These are phyloP conservation scores for Drosophila recens DNA, from an alignment of 2,888 invertebrate species.

Conservation along the genomic window DNA sequence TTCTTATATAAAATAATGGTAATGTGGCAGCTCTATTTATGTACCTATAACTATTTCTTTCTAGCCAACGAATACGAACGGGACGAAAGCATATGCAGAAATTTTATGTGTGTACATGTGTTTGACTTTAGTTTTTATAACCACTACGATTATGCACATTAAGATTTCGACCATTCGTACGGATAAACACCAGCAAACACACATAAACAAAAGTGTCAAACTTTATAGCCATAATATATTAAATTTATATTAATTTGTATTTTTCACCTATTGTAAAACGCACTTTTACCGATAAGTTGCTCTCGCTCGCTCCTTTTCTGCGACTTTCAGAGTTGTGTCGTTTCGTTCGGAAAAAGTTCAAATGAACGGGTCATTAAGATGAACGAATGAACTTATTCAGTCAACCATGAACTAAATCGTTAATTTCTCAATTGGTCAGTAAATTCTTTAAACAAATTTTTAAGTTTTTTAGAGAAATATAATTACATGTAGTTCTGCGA, in stretches of 20 bases:
- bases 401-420: too few relatives aligned
- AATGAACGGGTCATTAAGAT: too few relatives aligned
- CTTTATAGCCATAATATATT: background rate
- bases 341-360: too few relatives aligned
- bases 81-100: conserved; percentile 22
- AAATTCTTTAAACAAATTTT: too few relatives aligned
- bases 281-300: conserved; percentile 35
- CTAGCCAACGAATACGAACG: conserved; percentile 22
- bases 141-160: conserved; percentile 7
- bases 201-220: background rate
- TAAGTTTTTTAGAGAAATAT: too few relatives aligned
- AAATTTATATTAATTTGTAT: conserved; percentile 1
- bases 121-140: conserved; percentile 18
- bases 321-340: too few relatives aligned
- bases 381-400: too few relatives aligned
- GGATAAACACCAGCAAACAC: background rate
- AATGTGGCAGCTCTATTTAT: conserved; percentile 60
- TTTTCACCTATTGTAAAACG: conserved; percentile 28
- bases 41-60: conserved; percentile 28
- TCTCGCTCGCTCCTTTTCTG: conserved; percentile 47
- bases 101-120: conserved; percentile 35
- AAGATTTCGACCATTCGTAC: background rate
- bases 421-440: too few relatives aligned
- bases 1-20: conserved; percentile 56
- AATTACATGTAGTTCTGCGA: too few relatives aligned